Base-by-base conservation (phyloP, 2,888 invertebrate genomes). In the Agrochola macilenta region DNA sequence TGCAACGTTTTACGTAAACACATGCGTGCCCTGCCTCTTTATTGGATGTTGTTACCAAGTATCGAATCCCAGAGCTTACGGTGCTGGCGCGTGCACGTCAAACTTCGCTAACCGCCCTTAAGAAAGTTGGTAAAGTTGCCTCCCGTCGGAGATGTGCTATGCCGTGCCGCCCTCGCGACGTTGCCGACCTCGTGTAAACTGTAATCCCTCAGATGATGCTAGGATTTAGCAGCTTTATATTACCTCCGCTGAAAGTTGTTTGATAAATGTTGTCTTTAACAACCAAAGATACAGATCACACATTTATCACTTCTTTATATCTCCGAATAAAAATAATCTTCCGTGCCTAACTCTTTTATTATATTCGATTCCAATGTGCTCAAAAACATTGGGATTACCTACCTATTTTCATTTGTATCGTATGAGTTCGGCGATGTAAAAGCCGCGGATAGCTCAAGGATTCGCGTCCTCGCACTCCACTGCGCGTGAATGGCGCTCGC, bases 61-160 rank as follows among this genome's bases (percentile, higher is more conserved):
- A 95, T 95, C 92, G 94, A 93, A 95, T 95, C 95, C 95, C 92
- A 90, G 91, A 95, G 96, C 95, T 96, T 96, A 96, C 93, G 93
- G 93, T 93, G 93, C 91, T 89, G 93, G 94, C 94, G 95, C 94
- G 95, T 94, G 95, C 95, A 95, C 95, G 95, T 95, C 96, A 94
- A 96, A 96, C 95, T 96, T 96, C 91, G 93, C 93, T 94, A 96
- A 96, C 96, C 95, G 94, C 94, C 95, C 95, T 95, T 95, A 96
- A 95, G 95, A 95, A 96, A 96, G 94, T 96, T 96, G 93, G 90
- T 87, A 91, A 96, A 96, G 95, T 96, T 95, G 92, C 92, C 94
- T 95, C 95, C 93, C 93, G 92, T 93, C 92, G 92, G 93, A 94
- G 95, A 95, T 94, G 93, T 94, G 94, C 94, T 93, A 92, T 93